Evolutionary conservation across 2,888 invertebrate genomes (phyloP).

Genomic region (Leuctra nigra): DNA sequence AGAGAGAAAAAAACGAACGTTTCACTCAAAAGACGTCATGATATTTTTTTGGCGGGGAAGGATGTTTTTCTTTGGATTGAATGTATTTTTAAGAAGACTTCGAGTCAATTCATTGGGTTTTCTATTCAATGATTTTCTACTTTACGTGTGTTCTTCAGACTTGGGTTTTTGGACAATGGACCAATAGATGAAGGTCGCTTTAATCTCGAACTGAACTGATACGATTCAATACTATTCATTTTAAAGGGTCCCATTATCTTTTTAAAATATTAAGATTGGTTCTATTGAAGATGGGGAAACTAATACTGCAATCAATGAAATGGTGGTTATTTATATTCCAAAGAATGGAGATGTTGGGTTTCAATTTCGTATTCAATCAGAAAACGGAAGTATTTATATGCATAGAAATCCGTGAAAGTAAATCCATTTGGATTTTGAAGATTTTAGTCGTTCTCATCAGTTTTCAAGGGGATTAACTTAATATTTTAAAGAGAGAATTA

Average conservation of each 20-base stretch:
- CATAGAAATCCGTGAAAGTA: background rate
- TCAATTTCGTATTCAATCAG: conserved; percentile 5
- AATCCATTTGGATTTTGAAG: background rate
- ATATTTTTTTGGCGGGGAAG: conserved; percentile 6
- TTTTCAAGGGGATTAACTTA: background rate
- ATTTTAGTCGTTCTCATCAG: background rate
- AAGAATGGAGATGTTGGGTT: background rate
- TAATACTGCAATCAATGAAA: conserved; percentile 14
- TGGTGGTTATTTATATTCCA: conserved; percentile 13
- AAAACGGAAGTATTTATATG: background rate
- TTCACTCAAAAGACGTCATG: conserved; percentile 11
- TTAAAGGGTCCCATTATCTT: conserved; percentile 9
- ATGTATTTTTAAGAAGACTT: background rate
- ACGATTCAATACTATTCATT: background rate
- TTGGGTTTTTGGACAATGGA: background rate
- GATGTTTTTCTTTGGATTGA: background rate
- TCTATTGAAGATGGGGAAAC: conserved; percentile 1
- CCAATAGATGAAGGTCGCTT: background rate
- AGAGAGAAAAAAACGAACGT: conserved; percentile 11
- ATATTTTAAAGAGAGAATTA: no score
- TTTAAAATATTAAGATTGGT: conserved; percentile 14
- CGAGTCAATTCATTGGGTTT: background rate
- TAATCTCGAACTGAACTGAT: background rate
- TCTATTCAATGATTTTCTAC: conserved; percentile 3
- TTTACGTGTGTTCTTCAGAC: background rate